Base-by-base conservation (phyloP, 2,113 vertebrate species). In the Notothenia rossii region DNA sequence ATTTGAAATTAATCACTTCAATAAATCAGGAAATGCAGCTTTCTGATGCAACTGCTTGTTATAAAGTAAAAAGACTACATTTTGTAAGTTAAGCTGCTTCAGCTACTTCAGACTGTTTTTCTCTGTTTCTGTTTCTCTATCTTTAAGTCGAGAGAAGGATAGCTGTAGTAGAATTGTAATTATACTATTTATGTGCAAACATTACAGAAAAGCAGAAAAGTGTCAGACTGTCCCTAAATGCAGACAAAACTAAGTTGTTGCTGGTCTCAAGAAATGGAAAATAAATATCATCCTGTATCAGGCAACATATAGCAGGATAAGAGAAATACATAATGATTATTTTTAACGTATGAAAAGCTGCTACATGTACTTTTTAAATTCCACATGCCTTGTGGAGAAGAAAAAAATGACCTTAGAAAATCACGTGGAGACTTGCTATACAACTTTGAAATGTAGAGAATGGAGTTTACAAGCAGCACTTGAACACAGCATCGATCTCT, bases 401-500 rank as follows among this genome's bases (percentile, higher is more conserved):
- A 50, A 29, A 3, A 29, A 29, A 29, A 29, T 29, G 2, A 29
- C 25, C 25, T 3, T 29, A 48, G 29, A 29, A 45, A 65, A 50
- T 2, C 20, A 15, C 15, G 3, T 29, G 15, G 10, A 11, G 29
- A n/a, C 13, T 9, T 2, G 10, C 1, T 48, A 48, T 48, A 4
- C 4, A 33, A 51, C 12, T 36, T 58, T 72, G 3, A 46, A 54
- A n/a, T 15, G 4, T 7, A 13, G 8, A 15, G 1, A 0, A 0
- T 58, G 12, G 3, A 49, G 18, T 62, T 69, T 73, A 49, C 53
- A 48, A 62, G 49, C 20, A 54, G 14, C 15, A 1, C 66, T 0
- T 85, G 70, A 89, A 85, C 51, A 74, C 74, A 69, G 7, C 81
- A 51, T 14, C 3, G 3, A 13, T 10, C 2, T 18, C 7, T 22